phyloP scores from a whole-genome alignment of 2,113 vertebrate genomes.

The Leucoraja erinaceus region DNA sequence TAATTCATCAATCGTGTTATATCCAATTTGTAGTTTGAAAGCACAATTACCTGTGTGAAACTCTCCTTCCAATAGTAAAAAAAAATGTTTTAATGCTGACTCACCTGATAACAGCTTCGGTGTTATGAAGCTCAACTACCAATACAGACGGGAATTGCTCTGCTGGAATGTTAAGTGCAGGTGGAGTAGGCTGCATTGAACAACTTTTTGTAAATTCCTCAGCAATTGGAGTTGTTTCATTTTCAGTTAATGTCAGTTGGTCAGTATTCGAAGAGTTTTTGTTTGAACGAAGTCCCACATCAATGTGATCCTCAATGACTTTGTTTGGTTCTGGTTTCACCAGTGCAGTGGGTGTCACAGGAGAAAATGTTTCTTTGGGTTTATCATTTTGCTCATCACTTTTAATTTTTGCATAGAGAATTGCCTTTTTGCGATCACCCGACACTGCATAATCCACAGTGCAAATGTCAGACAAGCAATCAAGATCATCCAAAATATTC shows the following conservation, averaged over 20 bases:
- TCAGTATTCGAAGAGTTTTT: background rate
- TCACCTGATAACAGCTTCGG: conserved; percentile 75
- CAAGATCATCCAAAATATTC: conserved; percentile 64
- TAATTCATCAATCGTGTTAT: too few species aligned
- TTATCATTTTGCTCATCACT: conserved; percentile 47
- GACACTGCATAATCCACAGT: conserved; percentile 67
- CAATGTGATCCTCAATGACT: background rate
- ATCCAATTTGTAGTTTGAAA: too few species aligned
- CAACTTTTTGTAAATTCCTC: background rate
- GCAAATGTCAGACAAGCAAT: conserved; percentile 69
- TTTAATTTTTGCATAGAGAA: conserved; percentile 68
- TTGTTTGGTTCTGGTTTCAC: conserved; percentile 30
- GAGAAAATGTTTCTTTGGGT: background rate
- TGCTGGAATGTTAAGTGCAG: conserved; percentile 60
- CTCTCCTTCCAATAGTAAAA: too few species aligned
- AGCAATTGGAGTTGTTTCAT: conserved; percentile 45
- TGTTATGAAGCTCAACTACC: conserved; percentile 69
- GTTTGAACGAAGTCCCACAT: background rate
- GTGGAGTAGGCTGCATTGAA: conserved; percentile 41
- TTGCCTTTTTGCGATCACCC: conserved; percentile 69
- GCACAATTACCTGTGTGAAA: too few species aligned
- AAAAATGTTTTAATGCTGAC: conserved; percentile 22
- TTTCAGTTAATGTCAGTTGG: background rate
- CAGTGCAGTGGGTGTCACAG: conserved; percentile 28
- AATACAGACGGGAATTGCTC: conserved; percentile 75